These are phyloP conservation scores for Antechinus stuartii DNA, from an alignment of 2,113 vertebrate genomes.

Conservation along the genomic window DNA sequence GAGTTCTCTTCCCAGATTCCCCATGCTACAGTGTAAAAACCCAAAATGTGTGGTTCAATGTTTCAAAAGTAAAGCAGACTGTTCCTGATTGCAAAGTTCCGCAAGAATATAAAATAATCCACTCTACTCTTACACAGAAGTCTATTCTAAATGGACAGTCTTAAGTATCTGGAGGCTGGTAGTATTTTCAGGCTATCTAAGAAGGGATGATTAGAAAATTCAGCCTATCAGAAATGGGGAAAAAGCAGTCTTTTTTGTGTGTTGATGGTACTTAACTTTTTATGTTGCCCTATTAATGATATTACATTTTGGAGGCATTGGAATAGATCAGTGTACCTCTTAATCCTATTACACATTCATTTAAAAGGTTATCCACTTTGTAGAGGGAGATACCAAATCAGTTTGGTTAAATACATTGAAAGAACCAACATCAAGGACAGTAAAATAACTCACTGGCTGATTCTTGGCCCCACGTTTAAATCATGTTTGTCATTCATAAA, in stretches of 20 bases:
- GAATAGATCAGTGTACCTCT: neutral
- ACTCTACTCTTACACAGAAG: neutral
- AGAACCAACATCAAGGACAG: neutral
- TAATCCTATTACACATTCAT: neutral
- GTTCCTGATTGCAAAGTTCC: neutral
- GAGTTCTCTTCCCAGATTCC: conserved; percentile 24
- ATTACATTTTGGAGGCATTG: neutral
- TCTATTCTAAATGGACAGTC: neutral
- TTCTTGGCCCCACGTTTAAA: neutral
- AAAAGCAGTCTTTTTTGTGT: neutral
- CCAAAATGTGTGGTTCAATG: neutral
- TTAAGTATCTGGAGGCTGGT: neutral
- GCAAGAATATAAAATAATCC: neutral
- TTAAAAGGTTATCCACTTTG: neutral
- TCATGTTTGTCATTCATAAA: neutral
- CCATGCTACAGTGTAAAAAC: conserved; percentile 17
- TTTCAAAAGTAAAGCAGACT: conserved; percentile 26
- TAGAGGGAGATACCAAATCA: neutral
- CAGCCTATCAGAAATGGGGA: neutral
- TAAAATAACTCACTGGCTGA: neutral
- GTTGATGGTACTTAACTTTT: neutral
- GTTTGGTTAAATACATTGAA: neutral
- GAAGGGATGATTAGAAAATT: neutral
- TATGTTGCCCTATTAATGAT: neutral
- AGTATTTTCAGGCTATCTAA: conserved; percentile 4